Percentiles rank a stretch among this genome's conserved stretches.
Conservation (phyloP, 1,140 invertebrate genomes). For the Drosophila setifemur region DNA sequence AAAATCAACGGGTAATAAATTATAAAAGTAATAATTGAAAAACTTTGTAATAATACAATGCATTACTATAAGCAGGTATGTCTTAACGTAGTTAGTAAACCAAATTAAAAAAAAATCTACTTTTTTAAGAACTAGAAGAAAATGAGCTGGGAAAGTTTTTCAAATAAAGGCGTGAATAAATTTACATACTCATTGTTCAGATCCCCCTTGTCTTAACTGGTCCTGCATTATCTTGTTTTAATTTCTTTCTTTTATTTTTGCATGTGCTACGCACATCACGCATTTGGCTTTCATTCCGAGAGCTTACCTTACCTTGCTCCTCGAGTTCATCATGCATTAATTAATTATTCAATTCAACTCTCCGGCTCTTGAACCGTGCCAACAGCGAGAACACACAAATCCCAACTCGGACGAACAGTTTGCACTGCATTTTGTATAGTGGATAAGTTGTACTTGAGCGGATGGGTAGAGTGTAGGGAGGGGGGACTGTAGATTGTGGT, state of each 20-base stretch:
- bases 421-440: conserved; percentile 42
- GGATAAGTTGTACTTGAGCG: conserved; percentile 28
- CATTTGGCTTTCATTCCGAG: not conserved
- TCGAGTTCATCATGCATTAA: conserved; percentile 43
- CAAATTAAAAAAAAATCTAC: too few relatives aligned
- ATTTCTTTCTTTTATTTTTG: not conserved
- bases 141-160: not conserved
- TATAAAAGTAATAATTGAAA: too few relatives aligned
- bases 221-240: not conserved
- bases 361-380: conserved; percentile 25
- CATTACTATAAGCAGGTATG: too few relatives aligned
- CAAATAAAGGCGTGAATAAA: conserved; percentile 10
- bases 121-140: too few relatives aligned
- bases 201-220: not conserved
- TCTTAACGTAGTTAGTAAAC: too few relatives aligned
- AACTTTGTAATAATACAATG: too few relatives aligned
- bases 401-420: conserved; percentile 2
- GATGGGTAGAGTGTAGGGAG: not conserved
- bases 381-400: conserved; percentile 34
- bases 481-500: not conserved
- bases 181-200: conserved; percentile 18
- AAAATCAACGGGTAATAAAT: too few relatives aligned
- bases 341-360: conserved; percentile 51
- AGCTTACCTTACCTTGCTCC: conserved; percentile 13
- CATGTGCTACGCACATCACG: conserved; percentile 1